A percentile compares a stretch with the other conserved stretches of the same genome.
phyloP scores from a whole-genome alignment of 2,888 invertebrate species.

The Stenodema calcarata region DNA sequence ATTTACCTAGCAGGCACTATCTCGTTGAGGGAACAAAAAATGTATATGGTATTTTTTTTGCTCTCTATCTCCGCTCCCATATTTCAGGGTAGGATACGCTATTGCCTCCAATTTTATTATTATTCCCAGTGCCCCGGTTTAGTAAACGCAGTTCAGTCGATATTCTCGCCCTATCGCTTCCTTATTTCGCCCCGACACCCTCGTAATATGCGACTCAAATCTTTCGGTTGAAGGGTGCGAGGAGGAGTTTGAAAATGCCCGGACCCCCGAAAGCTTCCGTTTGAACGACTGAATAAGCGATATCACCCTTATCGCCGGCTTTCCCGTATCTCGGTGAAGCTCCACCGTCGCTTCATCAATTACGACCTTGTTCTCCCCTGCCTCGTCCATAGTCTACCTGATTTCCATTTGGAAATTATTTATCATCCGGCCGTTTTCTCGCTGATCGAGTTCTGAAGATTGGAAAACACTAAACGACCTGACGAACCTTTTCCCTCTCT shows the following conservation, averaged over 20 bases:
- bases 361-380: neutral
- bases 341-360: neutral
- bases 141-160: neutral
- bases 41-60: no score
- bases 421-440: neutral
- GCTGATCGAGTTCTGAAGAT: neutral
- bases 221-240: neutral
- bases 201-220: neutral
- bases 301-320: neutral
- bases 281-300: neutral
- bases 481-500: neutral
- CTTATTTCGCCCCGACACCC: neutral
- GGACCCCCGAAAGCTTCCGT: neutral
- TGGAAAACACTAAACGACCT: neutral
- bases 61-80: no score
- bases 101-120: no score
- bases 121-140: no score
- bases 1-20: no score
- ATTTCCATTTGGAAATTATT: neutral
- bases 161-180: neutral
- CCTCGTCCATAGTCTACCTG: neutral
- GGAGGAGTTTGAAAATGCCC: neutral
- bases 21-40: no score
- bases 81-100: no score
- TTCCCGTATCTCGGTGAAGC: neutral